Evolutionary conservation across 2,888 invertebrate genomes (phyloP).

Genomic region (Leistus spinibarbis): DNA sequence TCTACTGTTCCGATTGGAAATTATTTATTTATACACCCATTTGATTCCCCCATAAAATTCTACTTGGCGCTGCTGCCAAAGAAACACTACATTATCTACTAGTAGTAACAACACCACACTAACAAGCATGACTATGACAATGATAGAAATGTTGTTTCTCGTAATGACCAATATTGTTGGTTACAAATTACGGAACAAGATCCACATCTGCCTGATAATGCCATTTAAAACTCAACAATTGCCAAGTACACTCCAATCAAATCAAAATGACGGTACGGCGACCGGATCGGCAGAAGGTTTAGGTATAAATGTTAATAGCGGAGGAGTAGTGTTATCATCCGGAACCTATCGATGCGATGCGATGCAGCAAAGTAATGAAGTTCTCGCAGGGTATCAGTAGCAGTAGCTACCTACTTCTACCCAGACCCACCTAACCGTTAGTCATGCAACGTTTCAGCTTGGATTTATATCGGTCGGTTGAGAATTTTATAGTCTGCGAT

Average conservation of each 20-base stretch:
- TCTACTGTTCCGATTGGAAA: no score
- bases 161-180: no score
- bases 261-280: background rate
- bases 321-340: constrained; percentile 2
- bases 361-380: background rate
- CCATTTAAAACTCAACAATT: background rate
- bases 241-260: constrained; percentile 4
- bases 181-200: no score
- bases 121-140: no score
- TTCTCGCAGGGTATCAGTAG: background rate
- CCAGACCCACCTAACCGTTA: constrained; percentile 21
- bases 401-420: background rate
- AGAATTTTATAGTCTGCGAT: constrained; percentile 35
- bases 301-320: background rate
- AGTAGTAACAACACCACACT: no score
- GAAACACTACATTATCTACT: no score
- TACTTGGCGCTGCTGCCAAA: no score
- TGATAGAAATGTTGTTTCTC: no score
- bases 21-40: no score
- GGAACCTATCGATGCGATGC: constrained; percentile 20
- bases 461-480: constrained; percentile 29
- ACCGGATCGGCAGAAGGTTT: background rate
- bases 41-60: no score
- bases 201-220: background rate
- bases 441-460: constrained; percentile 37